Evolutionary conservation across 2,113 vertebrate species (phyloP).

Genomic region (Morone saxatilis): DNA sequence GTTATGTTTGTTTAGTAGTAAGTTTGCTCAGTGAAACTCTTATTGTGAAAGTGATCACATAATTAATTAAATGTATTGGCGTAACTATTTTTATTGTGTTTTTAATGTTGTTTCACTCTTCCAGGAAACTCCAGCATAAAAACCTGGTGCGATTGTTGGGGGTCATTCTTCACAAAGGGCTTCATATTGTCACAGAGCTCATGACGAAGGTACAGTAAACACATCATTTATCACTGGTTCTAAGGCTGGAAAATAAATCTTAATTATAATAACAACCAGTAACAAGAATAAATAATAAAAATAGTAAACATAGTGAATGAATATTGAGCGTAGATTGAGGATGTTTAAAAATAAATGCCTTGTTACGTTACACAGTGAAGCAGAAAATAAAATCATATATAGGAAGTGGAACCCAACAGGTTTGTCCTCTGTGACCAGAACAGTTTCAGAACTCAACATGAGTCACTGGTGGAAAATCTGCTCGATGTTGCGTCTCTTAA

Average conservation of each 20-base stretch:
- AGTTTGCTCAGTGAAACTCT: not conserved
- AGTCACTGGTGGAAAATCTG: not conserved
- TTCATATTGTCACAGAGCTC: slow-evolving; percentile 94
- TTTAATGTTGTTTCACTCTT: not conserved
- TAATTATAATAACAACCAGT: not conserved
- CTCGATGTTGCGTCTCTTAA: not conserved
- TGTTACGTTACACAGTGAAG: not conserved
- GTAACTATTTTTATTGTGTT: not conserved
- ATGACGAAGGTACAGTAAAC: slow-evolving; percentile 89
- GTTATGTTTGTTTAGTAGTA: too few species aligned
- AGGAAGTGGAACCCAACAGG: not conserved
- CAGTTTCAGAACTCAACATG: not conserved
- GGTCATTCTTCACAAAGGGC: slow-evolving; percentile 91
- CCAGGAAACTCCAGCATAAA: slow-evolving; percentile 91
- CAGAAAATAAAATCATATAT: not conserved
- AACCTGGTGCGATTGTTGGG: slow-evolving; percentile 92
- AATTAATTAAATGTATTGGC: not conserved
- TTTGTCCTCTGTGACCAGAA: not conserved
- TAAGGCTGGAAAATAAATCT: not conserved
- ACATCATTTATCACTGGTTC: too few species aligned
- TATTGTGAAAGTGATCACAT: not conserved
- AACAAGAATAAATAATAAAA: not conserved
- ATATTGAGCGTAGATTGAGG: not conserved
- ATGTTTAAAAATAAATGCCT: not conserved
- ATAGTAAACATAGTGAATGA: not conserved